Conservation (phyloP, 2,113 vertebrate genomes). For the Brachyistius frenatus region DNA sequence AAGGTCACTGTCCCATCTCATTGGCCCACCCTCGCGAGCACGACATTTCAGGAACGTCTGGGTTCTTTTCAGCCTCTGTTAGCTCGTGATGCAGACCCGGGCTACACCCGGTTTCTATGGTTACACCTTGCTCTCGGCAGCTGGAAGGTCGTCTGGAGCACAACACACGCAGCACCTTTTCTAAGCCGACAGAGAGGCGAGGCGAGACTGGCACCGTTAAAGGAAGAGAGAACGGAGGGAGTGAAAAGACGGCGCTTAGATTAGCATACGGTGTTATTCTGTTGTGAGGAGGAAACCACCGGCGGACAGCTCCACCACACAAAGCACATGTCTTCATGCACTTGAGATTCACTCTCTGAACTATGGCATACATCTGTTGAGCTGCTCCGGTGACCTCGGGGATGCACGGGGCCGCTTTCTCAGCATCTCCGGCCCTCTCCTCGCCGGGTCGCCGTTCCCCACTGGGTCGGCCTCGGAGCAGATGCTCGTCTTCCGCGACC, state of each 20-base stretch:
- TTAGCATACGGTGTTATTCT: slow-evolving; percentile 24
- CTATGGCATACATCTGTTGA: slow-evolving; percentile 57
- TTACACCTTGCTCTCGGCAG: slow-evolving; percentile 38
- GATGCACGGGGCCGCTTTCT: slow-evolving; percentile 44
- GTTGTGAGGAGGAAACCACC: slow-evolving; percentile 9
- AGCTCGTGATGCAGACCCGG: slow-evolving; percentile 23
- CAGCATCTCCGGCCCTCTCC: slow-evolving; percentile 57
- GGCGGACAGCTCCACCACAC: slow-evolving; percentile 5
- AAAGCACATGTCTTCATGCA: background rate
- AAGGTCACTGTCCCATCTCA: too few species aligned
- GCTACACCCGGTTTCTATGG: slow-evolving; percentile 64
- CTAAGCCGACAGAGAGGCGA: slow-evolving; percentile 25
- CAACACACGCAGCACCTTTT: slow-evolving; percentile 30
- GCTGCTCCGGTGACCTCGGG: slow-evolving; percentile 56
- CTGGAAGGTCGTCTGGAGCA: background rate
- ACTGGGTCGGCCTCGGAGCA: slow-evolving; percentile 51
- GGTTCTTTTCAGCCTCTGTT: too few species aligned
- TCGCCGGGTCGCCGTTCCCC: slow-evolving; percentile 55
- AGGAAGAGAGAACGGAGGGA: slow-evolving; percentile 22
- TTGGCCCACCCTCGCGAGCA: too few species aligned
- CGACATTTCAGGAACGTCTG: too few species aligned
- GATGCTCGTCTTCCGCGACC: slow-evolving; percentile 35
- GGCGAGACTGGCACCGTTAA: slow-evolving; percentile 23
- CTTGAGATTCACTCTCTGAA: slow-evolving; percentile 23
- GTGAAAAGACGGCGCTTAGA: slow-evolving; percentile 14